phyloP scores from a whole-genome alignment of 2,888 invertebrate genomes.

The Erebia epiphron region DNA sequence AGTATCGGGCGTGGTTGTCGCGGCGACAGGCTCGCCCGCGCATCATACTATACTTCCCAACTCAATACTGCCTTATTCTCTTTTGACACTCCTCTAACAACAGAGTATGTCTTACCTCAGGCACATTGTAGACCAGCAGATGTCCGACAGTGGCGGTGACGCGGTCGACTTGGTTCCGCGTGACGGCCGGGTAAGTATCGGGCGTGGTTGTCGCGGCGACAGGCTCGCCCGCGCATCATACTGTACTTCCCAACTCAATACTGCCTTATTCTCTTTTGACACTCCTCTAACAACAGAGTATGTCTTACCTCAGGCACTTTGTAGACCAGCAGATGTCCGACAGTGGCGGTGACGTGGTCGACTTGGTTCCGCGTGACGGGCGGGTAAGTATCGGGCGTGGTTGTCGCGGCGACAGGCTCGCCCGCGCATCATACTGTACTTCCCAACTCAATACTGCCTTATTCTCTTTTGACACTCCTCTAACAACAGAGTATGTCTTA shows the following conservation, averaged over 20 bases:
- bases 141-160: constrained; percentile 94
- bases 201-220: constrained; percentile 79
- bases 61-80: no score
- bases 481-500: constrained; percentile 56
- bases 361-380: constrained; percentile 93
- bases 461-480: no score
- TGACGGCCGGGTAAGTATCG: constrained; percentile 87
- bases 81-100: no score
- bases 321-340: constrained; percentile 91
- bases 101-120: constrained; percentile 65
- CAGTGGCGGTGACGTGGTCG: constrained; percentile 92
- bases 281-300: no score
- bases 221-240: constrained; percentile 83
- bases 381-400: constrained; percentile 85
- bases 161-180: constrained; percentile 93
- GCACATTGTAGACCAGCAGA: constrained; percentile 85
- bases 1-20: constrained; percentile 84
- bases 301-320: constrained; percentile 89
- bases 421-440: constrained; percentile 84
- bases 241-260: no score
- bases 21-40: constrained; percentile 70
- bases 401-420: constrained; percentile 71
- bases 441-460: no score
- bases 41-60: constrained; percentile 86
- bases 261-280: no score